Evolutionary conservation across 1,140 invertebrate species (phyloP), one percentile per base, ranked within the genome.

Genomic region (Drosophila pachea): DNA sequence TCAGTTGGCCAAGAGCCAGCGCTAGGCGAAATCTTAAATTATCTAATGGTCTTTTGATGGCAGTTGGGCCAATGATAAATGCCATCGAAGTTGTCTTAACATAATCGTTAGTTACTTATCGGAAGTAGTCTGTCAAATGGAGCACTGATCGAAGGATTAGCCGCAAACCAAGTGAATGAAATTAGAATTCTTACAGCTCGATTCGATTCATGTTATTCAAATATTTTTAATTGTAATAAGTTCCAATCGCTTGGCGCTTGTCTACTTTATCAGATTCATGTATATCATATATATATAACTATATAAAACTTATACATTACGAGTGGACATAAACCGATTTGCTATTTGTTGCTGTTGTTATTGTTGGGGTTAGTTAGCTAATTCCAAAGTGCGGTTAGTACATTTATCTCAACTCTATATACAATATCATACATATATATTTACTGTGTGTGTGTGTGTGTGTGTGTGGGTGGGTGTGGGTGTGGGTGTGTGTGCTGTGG

Each of bases 271-370:
- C 22, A 22, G 22, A 8, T 55, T 42, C 16, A 55, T 14, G 31
- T 48, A 32, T n/a, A 40, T 71, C 59, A 60, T 78, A 43, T 61
- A 61, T 68, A 45, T 73, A 48, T 49, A 42, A 60, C 36, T 72
- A 55, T 61, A 70, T 71, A 83, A 76, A 84, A 79, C 78, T 83
- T 83, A 83, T 64, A 8, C 11, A 38, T 65, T 82, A 82, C 72
- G 72, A 83, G 78, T 83, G 78, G 78, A 83, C 78, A 83, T 83
- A 78, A 84, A 83, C 78, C 78, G 78, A 83, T 83, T 83, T 83
- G 79, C 78, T 82, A 67, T 62, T 53, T 43, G n/a, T n/a, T n/a
- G n/a, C 22, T 22, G 22, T 75, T 40, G 29, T 61, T 74, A 66
- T 66, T 74, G 68, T 67, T 59, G 52, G 63, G 71, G 54, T 62